Conservation (phyloP, 2,888 invertebrate genomes). For the Lissocephala sabroskyi region DNA sequence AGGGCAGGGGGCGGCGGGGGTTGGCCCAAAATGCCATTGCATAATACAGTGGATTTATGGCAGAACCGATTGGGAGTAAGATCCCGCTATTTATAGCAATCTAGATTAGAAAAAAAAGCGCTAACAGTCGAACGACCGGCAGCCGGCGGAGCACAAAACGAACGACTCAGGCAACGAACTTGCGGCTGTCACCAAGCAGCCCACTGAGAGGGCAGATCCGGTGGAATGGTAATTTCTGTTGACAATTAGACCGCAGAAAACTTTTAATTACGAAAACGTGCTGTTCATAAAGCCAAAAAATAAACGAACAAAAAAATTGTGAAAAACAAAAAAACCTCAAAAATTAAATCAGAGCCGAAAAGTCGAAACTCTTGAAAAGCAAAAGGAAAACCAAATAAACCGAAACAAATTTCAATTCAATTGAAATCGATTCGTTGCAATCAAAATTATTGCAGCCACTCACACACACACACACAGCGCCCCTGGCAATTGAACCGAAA, state of each 20-base stretch:
- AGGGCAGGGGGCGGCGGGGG: background rate
- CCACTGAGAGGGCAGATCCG: conserved; percentile 11
- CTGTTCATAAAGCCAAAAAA: conserved; percentile 9
- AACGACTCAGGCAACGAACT: conserved; percentile 9
- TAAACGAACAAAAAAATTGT: too few relatives aligned
- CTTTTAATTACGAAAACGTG: conserved; percentile 27
- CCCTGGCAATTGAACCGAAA: too few relatives aligned
- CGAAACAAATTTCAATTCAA: conserved; percentile 40
- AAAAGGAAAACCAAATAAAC: conserved; percentile 9
- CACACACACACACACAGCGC: too few relatives aligned
- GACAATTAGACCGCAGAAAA: conserved; percentile 16
- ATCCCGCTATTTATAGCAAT: conserved; percentile 4
- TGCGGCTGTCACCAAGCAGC: conserved; percentile 9
- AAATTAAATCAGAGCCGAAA: background rate
- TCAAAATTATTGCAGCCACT: conserved; percentile 32
- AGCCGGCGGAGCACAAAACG: background rate
- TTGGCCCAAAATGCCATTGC: conserved; percentile 14
- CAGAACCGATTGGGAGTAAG: background rate
- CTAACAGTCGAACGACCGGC: background rate
- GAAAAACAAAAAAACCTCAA: too few relatives aligned
- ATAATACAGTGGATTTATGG: conserved; percentile 13
- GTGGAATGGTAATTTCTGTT: background rate
- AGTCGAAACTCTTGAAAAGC: too few relatives aligned
- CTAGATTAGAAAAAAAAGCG: background rate
- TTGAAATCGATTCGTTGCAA: conserved; percentile 35